phyloP scores from a whole-genome alignment of 2,888 invertebrate genomes.

The Cremastobaeus sp. region DNA sequence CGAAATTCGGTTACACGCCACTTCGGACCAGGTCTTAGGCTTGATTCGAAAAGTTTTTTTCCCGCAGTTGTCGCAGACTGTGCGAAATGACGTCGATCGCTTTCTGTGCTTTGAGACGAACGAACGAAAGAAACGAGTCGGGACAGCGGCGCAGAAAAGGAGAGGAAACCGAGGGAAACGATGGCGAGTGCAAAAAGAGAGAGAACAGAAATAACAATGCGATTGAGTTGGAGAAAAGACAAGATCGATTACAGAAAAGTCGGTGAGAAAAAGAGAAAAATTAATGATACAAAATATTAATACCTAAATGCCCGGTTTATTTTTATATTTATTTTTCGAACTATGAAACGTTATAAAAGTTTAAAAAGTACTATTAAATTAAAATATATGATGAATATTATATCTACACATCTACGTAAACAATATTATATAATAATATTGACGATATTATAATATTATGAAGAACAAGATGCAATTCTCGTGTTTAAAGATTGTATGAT shows the following conservation, averaged over 20 bases:
- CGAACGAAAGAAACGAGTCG: slow-evolving; percentile 1
- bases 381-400: slow-evolving; percentile 72
- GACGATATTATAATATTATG: slow-evolving; percentile 60
- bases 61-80: slow-evolving; percentile 48
- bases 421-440: slow-evolving; percentile 62
- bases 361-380: slow-evolving; percentile 77
- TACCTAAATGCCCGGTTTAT: slow-evolving; percentile 79
- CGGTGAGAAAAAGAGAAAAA: slow-evolving; percentile 65
- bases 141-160: slow-evolving; percentile 6
- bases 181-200: not conserved
- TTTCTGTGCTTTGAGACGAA: slow-evolving; percentile 54
- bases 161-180: slow-evolving; percentile 10
- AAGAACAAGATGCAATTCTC: slow-evolving; percentile 54
- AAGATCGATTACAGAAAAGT: slow-evolving; percentile 57
- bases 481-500: slow-evolving; percentile 61
- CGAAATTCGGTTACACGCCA: slow-evolving; percentile 30
- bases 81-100: slow-evolving; percentile 50
- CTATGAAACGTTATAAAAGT: slow-evolving; percentile 78
- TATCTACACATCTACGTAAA: slow-evolving; percentile 62
- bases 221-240: slow-evolving; percentile 30
- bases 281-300: slow-evolving; percentile 79
- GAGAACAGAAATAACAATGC: slow-evolving; percentile 14
- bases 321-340: slow-evolving; percentile 79
- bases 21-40: slow-evolving; percentile 52
- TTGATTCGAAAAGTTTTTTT: slow-evolving; percentile 57